Percentiles rank a stretch among this genome's conserved stretches.
phyloP scores from a whole-genome alignment of 2,888 invertebrate genomes.

The Oegoconia quadripuncta region DNA sequence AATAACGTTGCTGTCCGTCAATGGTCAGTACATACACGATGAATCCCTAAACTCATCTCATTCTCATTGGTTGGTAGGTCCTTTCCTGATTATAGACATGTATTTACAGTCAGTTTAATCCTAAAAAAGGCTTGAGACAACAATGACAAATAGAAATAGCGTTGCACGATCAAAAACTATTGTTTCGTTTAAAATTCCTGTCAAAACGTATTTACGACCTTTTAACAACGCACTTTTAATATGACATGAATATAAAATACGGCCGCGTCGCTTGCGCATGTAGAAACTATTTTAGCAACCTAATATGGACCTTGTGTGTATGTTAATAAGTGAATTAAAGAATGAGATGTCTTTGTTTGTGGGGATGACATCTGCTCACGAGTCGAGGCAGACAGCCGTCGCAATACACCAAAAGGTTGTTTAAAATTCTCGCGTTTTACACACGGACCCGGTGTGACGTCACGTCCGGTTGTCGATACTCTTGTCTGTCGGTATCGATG shows the following conservation, averaged over 20 bases:
- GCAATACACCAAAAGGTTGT: constrained; percentile 69
- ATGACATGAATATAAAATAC: constrained; percentile 64
- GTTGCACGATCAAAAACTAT: not conserved
- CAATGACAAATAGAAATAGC: not conserved
- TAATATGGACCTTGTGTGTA: constrained; percentile 41
- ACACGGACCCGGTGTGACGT: constrained; percentile 60
- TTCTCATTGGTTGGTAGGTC: too few relatives aligned
- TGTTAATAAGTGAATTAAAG: constrained; percentile 16
- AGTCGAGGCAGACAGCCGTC: constrained; percentile 44
- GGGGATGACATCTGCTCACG: constrained; percentile 57
- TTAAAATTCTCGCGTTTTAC: constrained; percentile 75
- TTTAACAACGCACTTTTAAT: constrained; percentile 58
- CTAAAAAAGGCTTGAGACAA: not conserved
- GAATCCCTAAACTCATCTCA: too few relatives aligned
- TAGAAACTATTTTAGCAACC: constrained; percentile 16
- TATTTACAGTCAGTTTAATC: not conserved
- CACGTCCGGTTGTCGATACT: constrained; percentile 60
- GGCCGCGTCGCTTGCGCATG: constrained; percentile 26
- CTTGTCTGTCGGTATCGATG: constrained; percentile 44
- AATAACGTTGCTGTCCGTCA: too few relatives aligned
- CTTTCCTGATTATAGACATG: too few relatives aligned
- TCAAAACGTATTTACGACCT: constrained; percentile 59
- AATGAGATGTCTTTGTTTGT: constrained; percentile 46
- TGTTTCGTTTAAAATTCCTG: constrained; percentile 49
- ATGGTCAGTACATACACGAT: too few relatives aligned